Evolutionary conservation across 1,140 invertebrate genomes (phyloP), one percentile per base, ranked within the genome.

Genomic region (Listronotus bonariensis): DNA sequence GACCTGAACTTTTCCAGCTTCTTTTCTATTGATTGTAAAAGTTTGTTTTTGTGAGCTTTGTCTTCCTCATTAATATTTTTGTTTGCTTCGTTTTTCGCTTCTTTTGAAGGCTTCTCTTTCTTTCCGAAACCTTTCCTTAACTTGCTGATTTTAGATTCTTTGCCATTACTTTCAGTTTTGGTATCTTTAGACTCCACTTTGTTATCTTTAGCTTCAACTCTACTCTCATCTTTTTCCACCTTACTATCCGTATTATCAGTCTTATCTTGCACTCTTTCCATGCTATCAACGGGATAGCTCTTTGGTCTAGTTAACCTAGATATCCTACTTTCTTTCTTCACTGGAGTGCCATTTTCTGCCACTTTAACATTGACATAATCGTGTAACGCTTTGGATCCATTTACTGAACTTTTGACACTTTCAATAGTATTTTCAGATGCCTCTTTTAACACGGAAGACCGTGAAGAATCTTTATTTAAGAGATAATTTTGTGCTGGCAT

Each of bases 1-100:
- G 77, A 70, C 0, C 82, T 74, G 17, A 88, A 80, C 74, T 86
- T 88, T 73, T 87, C 86, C 72, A 88, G 81, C 74, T 87, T 88
- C 65, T 88, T 86, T 10, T 87, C 87, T 65, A 88, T 83, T 0
- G 85, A 82, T 70, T 84, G 83, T 51, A 86, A 74, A 48, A 86
- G 79, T 49, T 82, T 84, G 71, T 84, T 85, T 75, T 84, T 84
- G 81, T 58, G 79, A 0, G 52, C 68, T 69, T 77, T 76, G 26
- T 72, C 68, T 59, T 72, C 69, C 54, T 67, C 77, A 53, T 78
- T 78, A 66, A 69, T 77, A 46, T 67, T 65, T 76, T 83, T 82
- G 42, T 80, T 78, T 11, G 81, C 80, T 63, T 74, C 72, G 40
- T 73, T 76, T 72, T 82, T 80, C 54, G 81, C 78, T 61, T 72